A percentile compares a stretch with the other conserved stretches of the same genome.
phyloP scores from a whole-genome alignment of 2,888 invertebrate species.

The Gandaritis pyraliata region DNA sequence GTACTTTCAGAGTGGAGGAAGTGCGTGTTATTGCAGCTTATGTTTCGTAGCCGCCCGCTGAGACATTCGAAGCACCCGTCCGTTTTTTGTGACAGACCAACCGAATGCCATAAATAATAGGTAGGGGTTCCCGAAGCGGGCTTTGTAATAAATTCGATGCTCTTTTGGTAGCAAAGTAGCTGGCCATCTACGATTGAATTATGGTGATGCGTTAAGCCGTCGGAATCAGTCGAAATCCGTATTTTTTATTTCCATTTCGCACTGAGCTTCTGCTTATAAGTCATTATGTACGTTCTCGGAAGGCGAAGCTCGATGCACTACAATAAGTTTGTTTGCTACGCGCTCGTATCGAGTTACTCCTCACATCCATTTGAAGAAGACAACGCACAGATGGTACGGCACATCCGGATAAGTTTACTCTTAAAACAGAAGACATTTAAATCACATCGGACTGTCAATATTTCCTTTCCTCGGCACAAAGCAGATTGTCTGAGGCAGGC shows the following conservation, averaged over 20 bases:
- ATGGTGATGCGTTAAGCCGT: slow-evolving; percentile 82
- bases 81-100: slow-evolving; percentile 84
- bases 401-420: slow-evolving; percentile 80
- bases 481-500: slow-evolving; percentile 63
- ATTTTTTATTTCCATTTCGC: slow-evolving; percentile 76
- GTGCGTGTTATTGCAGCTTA: slow-evolving; percentile 84
- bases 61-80: slow-evolving; percentile 81
- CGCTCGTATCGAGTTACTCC: slow-evolving; percentile 73
- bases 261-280: slow-evolving; percentile 64
- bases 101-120: slow-evolving; percentile 84
- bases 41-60: slow-evolving; percentile 80
- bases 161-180: slow-evolving; percentile 81
- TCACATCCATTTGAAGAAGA: slow-evolving; percentile 77
- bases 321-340: slow-evolving; percentile 71
- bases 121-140: slow-evolving; percentile 79
- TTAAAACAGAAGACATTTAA: slow-evolving; percentile 81
- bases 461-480: slow-evolving; percentile 76
- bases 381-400: slow-evolving; percentile 75
- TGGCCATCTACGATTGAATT: slow-evolving; percentile 78
- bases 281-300: slow-evolving; percentile 62
- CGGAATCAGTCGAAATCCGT: slow-evolving; percentile 70
- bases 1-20: slow-evolving; percentile 72
- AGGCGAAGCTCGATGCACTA: slow-evolving; percentile 69
- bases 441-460: slow-evolving; percentile 79
- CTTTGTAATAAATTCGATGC: slow-evolving; percentile 83